Conservation (phyloP, 2,113 vertebrate species). For the Tupaia chinensis region DNA sequence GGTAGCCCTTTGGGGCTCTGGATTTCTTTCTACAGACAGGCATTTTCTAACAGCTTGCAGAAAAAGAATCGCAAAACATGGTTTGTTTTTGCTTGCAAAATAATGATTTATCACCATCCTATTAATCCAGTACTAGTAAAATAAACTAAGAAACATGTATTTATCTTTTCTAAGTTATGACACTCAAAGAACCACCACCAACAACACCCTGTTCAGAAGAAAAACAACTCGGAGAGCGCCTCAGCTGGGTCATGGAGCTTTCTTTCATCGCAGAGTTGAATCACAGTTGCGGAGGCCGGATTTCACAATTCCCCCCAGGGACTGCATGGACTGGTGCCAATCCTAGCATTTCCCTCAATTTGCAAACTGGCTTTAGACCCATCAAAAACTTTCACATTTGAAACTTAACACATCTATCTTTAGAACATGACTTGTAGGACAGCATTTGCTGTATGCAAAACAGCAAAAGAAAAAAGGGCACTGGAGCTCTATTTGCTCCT, state of each 20-base stretch:
- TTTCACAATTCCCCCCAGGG: conserved; percentile 86
- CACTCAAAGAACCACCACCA: conserved; percentile 8
- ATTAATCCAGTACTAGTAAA: conserved; percentile 20
- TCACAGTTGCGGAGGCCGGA: conserved; percentile 62
- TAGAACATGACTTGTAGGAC: conserved; percentile 83
- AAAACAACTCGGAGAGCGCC: conserved; percentile 60
- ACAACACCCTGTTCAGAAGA: conserved; percentile 17
- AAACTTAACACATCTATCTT: conserved; percentile 87
- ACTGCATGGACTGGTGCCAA: conserved; percentile 82
- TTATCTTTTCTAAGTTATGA: conserved; percentile 60
- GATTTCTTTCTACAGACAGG: neutral
- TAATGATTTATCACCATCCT: neutral
- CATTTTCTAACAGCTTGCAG: neutral
- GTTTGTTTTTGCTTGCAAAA: conserved; percentile 57
- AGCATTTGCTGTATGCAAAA: conserved; percentile 78
- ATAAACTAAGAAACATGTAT: neutral
- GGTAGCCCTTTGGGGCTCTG: neutral
- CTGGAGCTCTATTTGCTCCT: neutral
- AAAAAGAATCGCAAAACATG: neutral
- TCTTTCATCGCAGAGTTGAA: conserved; percentile 81
- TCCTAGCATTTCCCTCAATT: conserved; percentile 86
- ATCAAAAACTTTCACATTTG: conserved; percentile 84
- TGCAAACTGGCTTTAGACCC: conserved; percentile 85
- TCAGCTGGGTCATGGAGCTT: conserved; percentile 70
- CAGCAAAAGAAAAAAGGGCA: conserved; percentile 58